phyloP scores from a whole-genome alignment of 2,888 invertebrate species.

The Meloe dianella region DNA sequence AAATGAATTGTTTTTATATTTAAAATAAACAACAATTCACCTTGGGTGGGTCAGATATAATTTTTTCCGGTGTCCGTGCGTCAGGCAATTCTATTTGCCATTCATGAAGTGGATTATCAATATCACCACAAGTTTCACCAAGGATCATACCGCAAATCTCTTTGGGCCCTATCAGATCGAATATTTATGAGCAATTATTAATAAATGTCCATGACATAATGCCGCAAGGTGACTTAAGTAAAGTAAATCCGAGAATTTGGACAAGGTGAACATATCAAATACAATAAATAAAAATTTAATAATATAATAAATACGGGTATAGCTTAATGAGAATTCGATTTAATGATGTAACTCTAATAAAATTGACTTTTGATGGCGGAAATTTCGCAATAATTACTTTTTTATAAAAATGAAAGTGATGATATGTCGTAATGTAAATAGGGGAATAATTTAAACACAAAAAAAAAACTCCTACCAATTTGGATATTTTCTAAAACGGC shows the following conservation, averaged over 20 bases:
- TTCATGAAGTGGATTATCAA: slow-evolving; percentile 84
- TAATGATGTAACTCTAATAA: neutral
- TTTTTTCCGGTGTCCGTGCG: slow-evolving; percentile 74
- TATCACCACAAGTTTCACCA: slow-evolving; percentile 86
- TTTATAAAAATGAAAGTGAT: neutral
- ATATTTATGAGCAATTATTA: neutral
- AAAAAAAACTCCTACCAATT: slow-evolving; percentile 41
- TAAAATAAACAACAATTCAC: slow-evolving; percentile 43
- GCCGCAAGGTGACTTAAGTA: neutral
- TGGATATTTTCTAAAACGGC: slow-evolving; percentile 48
- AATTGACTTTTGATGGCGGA: slow-evolving; percentile 3
- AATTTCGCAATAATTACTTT: neutral
- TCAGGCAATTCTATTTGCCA: slow-evolving; percentile 88
- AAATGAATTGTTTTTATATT: neutral
- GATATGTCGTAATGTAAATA: neutral
- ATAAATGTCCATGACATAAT: slow-evolving; percentile 11
- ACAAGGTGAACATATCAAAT: slow-evolving; percentile 12
- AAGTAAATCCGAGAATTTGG: slow-evolving; percentile 14
- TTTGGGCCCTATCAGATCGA: slow-evolving; percentile 68
- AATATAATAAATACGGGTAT: neutral
- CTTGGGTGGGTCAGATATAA: slow-evolving; percentile 69
- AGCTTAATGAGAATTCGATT: neutral
- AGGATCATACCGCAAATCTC: slow-evolving; percentile 91
- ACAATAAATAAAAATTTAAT: too few species aligned
- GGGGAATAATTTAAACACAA: neutral